Conservation (phyloP, 2,888 invertebrate genomes). For the Pegoplata infirma region DNA sequence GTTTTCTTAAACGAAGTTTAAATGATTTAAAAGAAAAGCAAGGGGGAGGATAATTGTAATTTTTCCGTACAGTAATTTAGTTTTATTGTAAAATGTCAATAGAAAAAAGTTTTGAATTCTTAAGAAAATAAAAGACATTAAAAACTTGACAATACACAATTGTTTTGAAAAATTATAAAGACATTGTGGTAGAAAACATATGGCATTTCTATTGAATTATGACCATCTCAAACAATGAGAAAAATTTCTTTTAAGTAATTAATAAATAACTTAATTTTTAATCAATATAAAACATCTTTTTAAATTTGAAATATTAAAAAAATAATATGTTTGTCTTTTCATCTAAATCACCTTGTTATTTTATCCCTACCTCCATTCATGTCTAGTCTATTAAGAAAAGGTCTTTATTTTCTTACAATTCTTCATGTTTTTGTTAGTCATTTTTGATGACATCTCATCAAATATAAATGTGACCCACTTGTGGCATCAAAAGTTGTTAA, state of each 20-base stretch:
- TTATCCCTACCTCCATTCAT: not conserved
- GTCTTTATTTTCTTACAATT: not conserved
- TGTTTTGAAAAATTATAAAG: not conserved
- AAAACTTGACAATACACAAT: not conserved
- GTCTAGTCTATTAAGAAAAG: conserved; percentile 14
- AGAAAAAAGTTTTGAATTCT: not conserved
- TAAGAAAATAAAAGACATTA: not conserved
- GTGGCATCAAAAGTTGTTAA: conserved; percentile 51
- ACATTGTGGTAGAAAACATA: not conserved
- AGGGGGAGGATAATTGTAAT: not conserved
- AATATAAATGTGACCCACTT: conserved; percentile 75
- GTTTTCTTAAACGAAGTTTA: conserved; percentile 7
- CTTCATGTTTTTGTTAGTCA: not conserved
- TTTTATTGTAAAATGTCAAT: not conserved
- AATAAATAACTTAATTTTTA: not conserved
- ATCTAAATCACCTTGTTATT: not conserved
- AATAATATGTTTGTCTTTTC: not conserved
- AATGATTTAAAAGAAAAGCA: not conserved
- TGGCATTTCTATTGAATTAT: not conserved
- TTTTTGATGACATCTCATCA: conserved; percentile 72
- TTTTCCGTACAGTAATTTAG: not conserved
- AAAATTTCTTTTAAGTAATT: not conserved
- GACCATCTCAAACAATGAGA: not conserved
- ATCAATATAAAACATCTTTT: not conserved
- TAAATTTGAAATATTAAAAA: too few species aligned